Evolutionary conservation across 2,888 invertebrate species (phyloP), one percentile per base, ranked within the genome.

Genomic region (Leistus spinibarbis): DNA sequence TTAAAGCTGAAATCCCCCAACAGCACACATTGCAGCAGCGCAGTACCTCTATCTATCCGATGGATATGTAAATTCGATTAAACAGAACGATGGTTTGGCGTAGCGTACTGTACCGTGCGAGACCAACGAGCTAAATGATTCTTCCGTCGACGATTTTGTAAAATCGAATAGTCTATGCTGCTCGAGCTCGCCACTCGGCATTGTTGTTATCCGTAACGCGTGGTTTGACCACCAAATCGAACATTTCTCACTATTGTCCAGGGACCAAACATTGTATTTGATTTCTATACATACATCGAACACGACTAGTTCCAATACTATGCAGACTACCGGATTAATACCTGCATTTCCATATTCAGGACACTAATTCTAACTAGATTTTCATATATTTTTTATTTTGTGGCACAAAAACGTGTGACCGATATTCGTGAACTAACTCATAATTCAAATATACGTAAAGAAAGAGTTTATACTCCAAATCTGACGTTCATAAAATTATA

Each of bases 11-110:
- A 73, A 73, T 73, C 73, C 73, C 73, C 67, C 27, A 17, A n/a
- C 27, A 64, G 23, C 16, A 20, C 23, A 23, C 24, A 64, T 64
- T 64, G 64, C 24, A 64, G 40, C 40, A 40, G 40, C 13, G 13
- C n/a, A 64, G 20, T 23, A 23, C 24, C 27, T 5, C 27, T 23
- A 27, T 27, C 27, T 63, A 66, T 73, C 67, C 73, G 73, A 73
- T 73, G 73, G 66, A 73, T 73, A 73, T 73, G 73, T 73, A 73
- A 73, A 73, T 73, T 73, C 73, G 73, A 73, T 73, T 73, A 73
- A 73, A 73, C 73, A 73, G 67, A 66, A 73, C 60, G 60, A 17
- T 60, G 17, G 2, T 17, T 1, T 60, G 60, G 10, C 10, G 10
- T 19, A 22, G 19, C 40, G 7, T 60, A n/a, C 5, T 2, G 63